Base-by-base conservation (phyloP, 2,797 vertebrate genomes). In the Telmatherina bonti region DNA sequence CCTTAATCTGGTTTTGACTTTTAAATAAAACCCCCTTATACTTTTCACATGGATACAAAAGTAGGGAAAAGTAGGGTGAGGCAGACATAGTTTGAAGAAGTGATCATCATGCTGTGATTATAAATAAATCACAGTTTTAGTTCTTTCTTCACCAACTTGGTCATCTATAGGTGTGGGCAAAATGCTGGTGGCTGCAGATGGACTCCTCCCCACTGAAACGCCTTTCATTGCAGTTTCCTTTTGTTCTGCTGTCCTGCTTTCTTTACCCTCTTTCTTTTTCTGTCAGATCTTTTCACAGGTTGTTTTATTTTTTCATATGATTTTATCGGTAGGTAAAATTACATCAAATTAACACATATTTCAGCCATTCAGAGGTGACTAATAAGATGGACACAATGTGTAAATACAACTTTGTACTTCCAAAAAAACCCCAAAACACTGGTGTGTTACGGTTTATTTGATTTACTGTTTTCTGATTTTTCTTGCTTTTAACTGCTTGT, bases 191-290 rank as follows among this genome's bases (percentile, higher is more conserved):
- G 78, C 85, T 84, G 84, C 84, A 93, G 94, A 94, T 67, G 93
- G 94, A 93, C 94, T 94, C 93, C 93, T 95, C 83, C 3, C 31
- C 72, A 61, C 86, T 79, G 75, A 70, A 70, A 62, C 70, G 76
- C 67, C 81, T 84, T 76, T 80, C 78, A 78, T 75, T 80, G 53
- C 84, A 78, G 82, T 77, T 86, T 86, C 43, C 65, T 84, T 74
- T 80, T 22, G n/a, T 81, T 61, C 60, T 84, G 58, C 80, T 74
- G 58, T 74, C 79, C 63, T 65, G 53, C 74, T 88, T 75, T 68
- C 65, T 78, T 77, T 83, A n/a, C 68, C 71, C 67, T 66, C 41
- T 53, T 11, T 72, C 76, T 85, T 76, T 65, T 33, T 35, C 1
- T 70, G 16, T 53, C 11, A 20, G 6, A 11, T 56, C 12, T 76